A percentile compares a stretch with the other conserved stretches of the same genome.
These are phyloP conservation scores for Glomeris maerens DNA, from an alignment of 1,140 invertebrate genomes.

Conservation along the genomic window DNA sequence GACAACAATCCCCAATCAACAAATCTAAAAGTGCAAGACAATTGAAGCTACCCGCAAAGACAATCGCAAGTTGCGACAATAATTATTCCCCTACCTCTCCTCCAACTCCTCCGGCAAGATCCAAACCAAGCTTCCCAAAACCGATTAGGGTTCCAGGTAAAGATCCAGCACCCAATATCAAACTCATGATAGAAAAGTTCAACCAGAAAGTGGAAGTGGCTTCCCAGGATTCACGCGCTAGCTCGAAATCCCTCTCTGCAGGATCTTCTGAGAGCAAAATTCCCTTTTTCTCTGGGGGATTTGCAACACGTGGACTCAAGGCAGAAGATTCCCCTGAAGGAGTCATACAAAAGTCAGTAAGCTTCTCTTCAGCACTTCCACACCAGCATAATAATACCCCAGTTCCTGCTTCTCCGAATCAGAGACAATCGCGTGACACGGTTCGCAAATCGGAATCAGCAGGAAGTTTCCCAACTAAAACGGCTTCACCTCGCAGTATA, in stretches of 20 bases:
- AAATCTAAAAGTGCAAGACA: slow-evolving; percentile 1
- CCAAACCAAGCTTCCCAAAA: not conserved
- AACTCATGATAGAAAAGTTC: slow-evolving; percentile 3
- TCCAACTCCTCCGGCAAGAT: not conserved
- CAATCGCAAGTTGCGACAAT: not conserved
- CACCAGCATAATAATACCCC: no score
- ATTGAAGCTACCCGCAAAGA: slow-evolving; percentile 1
- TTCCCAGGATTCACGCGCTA: not conserved
- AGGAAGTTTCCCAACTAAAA: no score
- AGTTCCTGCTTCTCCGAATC: no score
- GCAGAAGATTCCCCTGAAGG: not conserved
- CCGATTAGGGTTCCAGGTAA: not conserved
- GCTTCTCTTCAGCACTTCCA: no score
- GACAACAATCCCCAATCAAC: not conserved
- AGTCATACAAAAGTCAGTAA: no score
- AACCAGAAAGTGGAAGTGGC: not conserved
- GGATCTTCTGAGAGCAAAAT: not conserved
- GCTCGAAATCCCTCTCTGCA: no score
- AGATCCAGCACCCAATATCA: not conserved
- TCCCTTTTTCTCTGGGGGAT: not conserved
- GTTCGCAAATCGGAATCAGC: no score
- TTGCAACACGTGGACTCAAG: not conserved
- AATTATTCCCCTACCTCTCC: not conserved
- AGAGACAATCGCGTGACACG: no score
- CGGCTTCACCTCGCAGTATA: no score